Conservation (phyloP, 2,113 vertebrate genomes). For the Apistogramma diplotaenia region DNA sequence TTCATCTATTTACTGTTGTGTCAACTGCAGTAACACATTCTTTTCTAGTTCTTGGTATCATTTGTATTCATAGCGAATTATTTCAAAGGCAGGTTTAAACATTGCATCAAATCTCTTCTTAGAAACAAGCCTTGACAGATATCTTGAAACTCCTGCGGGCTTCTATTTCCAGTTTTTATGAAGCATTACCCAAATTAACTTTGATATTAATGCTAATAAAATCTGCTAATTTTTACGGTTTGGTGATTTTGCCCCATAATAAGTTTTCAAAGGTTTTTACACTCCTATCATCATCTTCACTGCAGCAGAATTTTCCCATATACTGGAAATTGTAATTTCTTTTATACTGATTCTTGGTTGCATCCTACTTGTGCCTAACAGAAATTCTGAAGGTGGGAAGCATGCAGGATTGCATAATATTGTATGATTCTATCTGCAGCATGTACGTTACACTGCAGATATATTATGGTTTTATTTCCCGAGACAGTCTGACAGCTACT, state of each 20-base stretch:
- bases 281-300: not conserved
- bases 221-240: not conserved
- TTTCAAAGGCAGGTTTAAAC: not conserved
- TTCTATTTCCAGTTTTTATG: not conserved
- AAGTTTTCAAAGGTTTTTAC: not conserved
- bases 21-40: not conserved
- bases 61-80: conserved; percentile 1
- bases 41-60: not conserved
- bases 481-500: not conserved
- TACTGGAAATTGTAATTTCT: not conserved
- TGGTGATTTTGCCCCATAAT: not conserved
- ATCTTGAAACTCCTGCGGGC: not conserved
- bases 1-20: not conserved
- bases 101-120: not conserved
- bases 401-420: not conserved
- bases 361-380: not conserved
- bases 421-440: not conserved
- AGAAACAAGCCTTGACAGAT: not conserved
- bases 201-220: not conserved
- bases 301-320: not conserved
- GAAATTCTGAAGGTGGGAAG: not conserved
- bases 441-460: not conserved
- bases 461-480: conserved; percentile 7
- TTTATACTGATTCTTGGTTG: too few species aligned
- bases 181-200: not conserved